Conservation (phyloP, 2,888 invertebrate genomes). For the Crocallis elinguaria region DNA sequence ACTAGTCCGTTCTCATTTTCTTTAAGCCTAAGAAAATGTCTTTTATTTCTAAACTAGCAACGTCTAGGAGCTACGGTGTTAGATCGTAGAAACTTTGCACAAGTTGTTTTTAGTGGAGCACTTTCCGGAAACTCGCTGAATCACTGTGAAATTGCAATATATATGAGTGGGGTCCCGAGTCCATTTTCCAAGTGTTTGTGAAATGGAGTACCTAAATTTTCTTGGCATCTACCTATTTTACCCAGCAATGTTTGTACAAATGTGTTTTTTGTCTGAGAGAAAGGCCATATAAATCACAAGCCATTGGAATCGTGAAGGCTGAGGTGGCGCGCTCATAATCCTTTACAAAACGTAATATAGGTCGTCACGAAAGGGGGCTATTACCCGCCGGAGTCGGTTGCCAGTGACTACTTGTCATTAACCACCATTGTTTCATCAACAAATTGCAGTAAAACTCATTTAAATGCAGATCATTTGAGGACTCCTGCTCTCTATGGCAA, state of each 20-base stretch:
- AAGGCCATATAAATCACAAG: constrained; percentile 48
- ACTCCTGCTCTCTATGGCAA: constrained; percentile 12
- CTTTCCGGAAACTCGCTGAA: constrained; percentile 28
- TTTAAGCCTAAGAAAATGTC: background rate
- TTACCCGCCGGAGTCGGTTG: constrained; percentile 53
- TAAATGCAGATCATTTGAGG: constrained; percentile 20
- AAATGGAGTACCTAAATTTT: constrained; percentile 34
- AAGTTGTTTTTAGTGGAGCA: constrained; percentile 20
- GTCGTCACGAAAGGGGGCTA: constrained; percentile 65
- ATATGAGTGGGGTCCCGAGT: constrained; percentile 17
- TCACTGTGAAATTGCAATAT: constrained; percentile 36
- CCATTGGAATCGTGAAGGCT: constrained; percentile 48
- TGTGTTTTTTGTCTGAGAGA: constrained; percentile 30
- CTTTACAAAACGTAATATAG: constrained; percentile 55
- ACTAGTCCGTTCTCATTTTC: too few relatives aligned
- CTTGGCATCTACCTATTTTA: constrained; percentile 19
- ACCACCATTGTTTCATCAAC: constrained; percentile 55
- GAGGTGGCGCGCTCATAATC: constrained; percentile 58
- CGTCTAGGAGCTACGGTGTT: constrained; percentile 3
- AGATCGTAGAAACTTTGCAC: constrained; percentile 16
- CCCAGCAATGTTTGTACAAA: constrained; percentile 21
- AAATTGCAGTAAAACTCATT: constrained; percentile 54
- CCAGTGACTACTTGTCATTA: constrained; percentile 61
- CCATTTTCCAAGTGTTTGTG: constrained; percentile 33
- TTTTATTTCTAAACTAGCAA: constrained; percentile 11